phyloP scores from a whole-genome alignment of 2,888 invertebrate genomes.

The Epirrita christyi region DNA sequence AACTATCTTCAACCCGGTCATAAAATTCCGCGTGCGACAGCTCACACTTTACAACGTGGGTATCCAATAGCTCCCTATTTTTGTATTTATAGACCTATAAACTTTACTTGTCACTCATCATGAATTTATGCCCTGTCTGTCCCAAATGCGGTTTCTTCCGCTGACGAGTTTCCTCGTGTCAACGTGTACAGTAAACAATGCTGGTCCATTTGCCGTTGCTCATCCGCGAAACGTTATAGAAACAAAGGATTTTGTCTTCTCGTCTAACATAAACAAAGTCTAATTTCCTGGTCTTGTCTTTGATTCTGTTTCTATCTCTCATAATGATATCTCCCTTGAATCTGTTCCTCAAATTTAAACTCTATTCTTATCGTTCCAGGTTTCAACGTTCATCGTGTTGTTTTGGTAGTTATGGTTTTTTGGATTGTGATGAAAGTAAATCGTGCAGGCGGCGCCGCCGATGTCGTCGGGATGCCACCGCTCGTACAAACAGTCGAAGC shows the following conservation, averaged over 20 bases:
- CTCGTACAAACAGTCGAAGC: constrained; percentile 74
- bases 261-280: constrained; percentile 76
- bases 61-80: constrained; percentile 76
- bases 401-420: constrained; percentile 49
- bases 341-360: constrained; percentile 24
- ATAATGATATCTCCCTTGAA: constrained; percentile 32
- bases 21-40: constrained; percentile 73
- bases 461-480: constrained; percentile 75
- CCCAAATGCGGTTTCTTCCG: constrained; percentile 82
- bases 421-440: constrained; percentile 55
- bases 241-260: constrained; percentile 79
- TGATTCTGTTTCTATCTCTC: constrained; percentile 40
- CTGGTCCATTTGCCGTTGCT: constrained; percentile 66
- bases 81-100: constrained; percentile 81
- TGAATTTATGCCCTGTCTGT: constrained; percentile 75
- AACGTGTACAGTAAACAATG: constrained; percentile 68
- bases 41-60: constrained; percentile 69
- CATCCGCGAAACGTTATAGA: constrained; percentile 65
- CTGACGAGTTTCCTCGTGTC: constrained; percentile 80
- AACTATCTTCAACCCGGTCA: constrained; percentile 48
- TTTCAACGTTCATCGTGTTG: constrained; percentile 40
- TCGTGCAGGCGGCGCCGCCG: constrained; percentile 79
- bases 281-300: constrained; percentile 75
- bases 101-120: constrained; percentile 81
- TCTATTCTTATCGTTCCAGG: constrained; percentile 36